Conservation (phyloP, 2,888 invertebrate genomes). For the Sarcophaga carnaria region DNA sequence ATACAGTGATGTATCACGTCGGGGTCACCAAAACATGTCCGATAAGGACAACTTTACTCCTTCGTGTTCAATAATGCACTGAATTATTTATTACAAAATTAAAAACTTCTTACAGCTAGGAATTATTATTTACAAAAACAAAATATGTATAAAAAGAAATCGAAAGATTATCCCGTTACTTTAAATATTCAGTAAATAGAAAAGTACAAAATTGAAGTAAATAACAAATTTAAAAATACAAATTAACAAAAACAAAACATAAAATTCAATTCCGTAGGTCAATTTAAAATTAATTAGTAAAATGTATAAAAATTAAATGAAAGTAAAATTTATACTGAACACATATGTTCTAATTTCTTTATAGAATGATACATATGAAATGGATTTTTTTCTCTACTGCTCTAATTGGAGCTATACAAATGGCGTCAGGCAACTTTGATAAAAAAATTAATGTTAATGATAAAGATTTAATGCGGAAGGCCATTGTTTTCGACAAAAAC, state of each 20-base stretch:
- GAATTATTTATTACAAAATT: not conserved
- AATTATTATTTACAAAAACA: constrained; percentile 2
- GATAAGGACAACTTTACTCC: not conserved
- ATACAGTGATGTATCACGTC: not conserved
- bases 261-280: constrained; percentile 4
- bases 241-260: constrained; percentile 17
- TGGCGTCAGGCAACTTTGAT: constrained; percentile 14
- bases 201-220: not conserved
- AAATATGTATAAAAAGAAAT: constrained; percentile 6
- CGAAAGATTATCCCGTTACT: constrained; percentile 7
- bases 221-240: not conserved
- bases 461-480: constrained; percentile 29
- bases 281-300: constrained; percentile 4
- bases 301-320: not conserved
- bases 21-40: constrained; percentile 4
- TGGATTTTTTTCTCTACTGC: not conserved
- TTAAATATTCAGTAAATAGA: not conserved
- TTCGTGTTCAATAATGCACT: not conserved
- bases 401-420: constrained; percentile 15
- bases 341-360: not conserved
- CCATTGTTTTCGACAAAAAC: constrained; percentile 46
- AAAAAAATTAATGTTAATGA: constrained; percentile 34
- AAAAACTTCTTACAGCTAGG: not conserved
- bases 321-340: constrained; percentile 13
- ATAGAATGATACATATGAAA: constrained; percentile 30